Evolutionary conservation across 2,113 vertebrate species (phyloP).

Genomic region (Helogale parvula): DNA sequence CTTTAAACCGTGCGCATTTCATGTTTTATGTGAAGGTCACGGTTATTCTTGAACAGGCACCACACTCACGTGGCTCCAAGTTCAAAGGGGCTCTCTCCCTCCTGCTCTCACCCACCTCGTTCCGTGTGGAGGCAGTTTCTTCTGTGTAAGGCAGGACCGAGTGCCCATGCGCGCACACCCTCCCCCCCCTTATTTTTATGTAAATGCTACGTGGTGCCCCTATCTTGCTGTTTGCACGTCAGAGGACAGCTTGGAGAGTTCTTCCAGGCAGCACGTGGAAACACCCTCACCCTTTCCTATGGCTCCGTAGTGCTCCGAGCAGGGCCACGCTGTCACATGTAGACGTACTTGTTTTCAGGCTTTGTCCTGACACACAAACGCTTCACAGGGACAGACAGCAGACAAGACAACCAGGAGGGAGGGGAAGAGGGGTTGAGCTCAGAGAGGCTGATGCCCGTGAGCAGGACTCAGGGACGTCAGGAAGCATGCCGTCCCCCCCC

Average conservation of each 20-base stretch:
- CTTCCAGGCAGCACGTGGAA: fast-evolving
- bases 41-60: neutral
- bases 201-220: too few species aligned
- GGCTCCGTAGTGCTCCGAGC: neutral
- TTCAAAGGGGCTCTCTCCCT: neutral
- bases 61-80: neutral
- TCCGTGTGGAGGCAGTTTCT: neutral
- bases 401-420: neutral
- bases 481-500: slow-evolving; percentile 52
- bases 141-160: neutral
- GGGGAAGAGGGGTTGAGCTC: neutral
- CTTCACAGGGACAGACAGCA: neutral
- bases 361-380: fast-evolving
- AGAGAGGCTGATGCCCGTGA: neutral
- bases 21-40: too few species aligned
- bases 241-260: neutral
- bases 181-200: neutral
- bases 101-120: neutral
- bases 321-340: fast-evolving
- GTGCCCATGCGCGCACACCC: fast-evolving
- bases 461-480: neutral
- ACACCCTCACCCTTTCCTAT: fast-evolving
- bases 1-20: too few species aligned
- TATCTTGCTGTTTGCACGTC: neutral
- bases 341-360: neutral